Base-by-base conservation (phyloP, 1,140 invertebrate species). In the Belonocnema kinseyi region DNA sequence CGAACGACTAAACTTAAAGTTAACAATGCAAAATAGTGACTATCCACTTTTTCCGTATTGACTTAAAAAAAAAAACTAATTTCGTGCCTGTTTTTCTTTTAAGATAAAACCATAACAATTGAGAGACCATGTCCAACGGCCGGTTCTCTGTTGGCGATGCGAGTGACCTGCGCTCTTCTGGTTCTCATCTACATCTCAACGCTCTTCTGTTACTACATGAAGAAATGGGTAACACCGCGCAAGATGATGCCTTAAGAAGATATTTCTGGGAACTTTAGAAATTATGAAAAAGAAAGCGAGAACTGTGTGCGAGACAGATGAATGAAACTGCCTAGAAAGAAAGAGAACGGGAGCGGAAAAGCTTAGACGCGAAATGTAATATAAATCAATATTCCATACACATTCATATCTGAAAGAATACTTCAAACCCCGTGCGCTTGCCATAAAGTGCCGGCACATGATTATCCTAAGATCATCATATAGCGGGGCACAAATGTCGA, bases 111-210 rank as follows among this genome's bases (percentile, higher is more conserved):
- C 50, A 95, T 97, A 72, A 96, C 95, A 71, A 96, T 96, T 70
- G 94, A 96, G 66, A 96, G 97, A 87, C 96, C 96, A 4, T 98
- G 97, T 88, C 97, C 97, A 21, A 98, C 96, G 76, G 97, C 97
- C 90, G 96, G 95, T 21, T 98, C 97, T 6, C 96, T 98, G 3
- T 89, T 98, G 61, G 95, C 97, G 3, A 90, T 98, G 58, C 96
- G 96, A 73, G 96, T 98, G 1, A 97, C 97, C 56, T 98, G 97
- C 88, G 97, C 96, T 53, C 93, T 98, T 52, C 92, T 98, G 77
- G 94, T 98, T 53, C 93, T 98, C n/a, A 93, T 98, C 17, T 98
- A 98, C 91, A 94, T 97, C 84, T 96, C 95, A 74, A 97, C 96
- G 33, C 93, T 97, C 80, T 97, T 97, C 92, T 97, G 95, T 89